A percentile compares a stretch with the other conserved stretches of the same genome.
phyloP scores from a whole-genome alignment of 2,113 vertebrate genomes.

The Anolis sagrei region DNA sequence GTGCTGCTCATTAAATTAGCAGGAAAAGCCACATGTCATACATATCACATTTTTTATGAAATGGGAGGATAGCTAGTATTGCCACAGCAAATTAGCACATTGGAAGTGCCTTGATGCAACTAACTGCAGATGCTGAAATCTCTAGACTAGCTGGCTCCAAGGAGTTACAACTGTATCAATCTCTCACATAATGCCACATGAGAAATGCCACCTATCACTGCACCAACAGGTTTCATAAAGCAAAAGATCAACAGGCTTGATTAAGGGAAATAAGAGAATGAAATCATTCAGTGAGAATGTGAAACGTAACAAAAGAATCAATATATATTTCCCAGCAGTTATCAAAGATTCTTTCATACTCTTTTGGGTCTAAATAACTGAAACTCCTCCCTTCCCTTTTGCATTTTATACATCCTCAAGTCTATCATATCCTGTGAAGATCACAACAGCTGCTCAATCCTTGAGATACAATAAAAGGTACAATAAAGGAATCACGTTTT shows the following conservation, averaged over 20 bases:
- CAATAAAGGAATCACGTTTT: slow-evolving; percentile 27
- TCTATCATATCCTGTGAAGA: slow-evolving; percentile 43
- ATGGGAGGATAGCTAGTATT: slow-evolving; percentile 26
- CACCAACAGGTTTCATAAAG: slow-evolving; percentile 48
- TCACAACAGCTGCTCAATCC: slow-evolving; percentile 51
- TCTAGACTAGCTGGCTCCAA: slow-evolving; percentile 70
- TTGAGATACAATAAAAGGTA: slow-evolving; percentile 19
- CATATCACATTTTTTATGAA: slow-evolving; percentile 37
- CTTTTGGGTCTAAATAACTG: slow-evolving; percentile 45
- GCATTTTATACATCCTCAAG: slow-evolving; percentile 55
- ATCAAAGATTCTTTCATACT: slow-evolving; percentile 43
- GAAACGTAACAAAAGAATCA: slow-evolving; percentile 23
- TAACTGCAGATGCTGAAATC: slow-evolving; percentile 26
- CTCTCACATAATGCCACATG: slow-evolving; percentile 40
- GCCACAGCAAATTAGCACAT: slow-evolving; percentile 24
- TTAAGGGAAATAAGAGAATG: slow-evolving; percentile 59
- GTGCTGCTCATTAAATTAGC: slow-evolving; percentile 28
- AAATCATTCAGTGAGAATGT: slow-evolving; percentile 59
- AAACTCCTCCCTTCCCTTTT: slow-evolving; percentile 43
- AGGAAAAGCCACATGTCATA: slow-evolving; percentile 26
- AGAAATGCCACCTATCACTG: slow-evolving; percentile 20
- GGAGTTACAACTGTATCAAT: slow-evolving; percentile 50
- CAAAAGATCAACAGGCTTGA: slow-evolving; percentile 48
- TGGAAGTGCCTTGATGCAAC: slow-evolving; percentile 20
- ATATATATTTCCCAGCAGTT: slow-evolving; percentile 59